Base-by-base conservation (phyloP, 2,888 invertebrate species). In the Drosophila quinaria region DNA sequence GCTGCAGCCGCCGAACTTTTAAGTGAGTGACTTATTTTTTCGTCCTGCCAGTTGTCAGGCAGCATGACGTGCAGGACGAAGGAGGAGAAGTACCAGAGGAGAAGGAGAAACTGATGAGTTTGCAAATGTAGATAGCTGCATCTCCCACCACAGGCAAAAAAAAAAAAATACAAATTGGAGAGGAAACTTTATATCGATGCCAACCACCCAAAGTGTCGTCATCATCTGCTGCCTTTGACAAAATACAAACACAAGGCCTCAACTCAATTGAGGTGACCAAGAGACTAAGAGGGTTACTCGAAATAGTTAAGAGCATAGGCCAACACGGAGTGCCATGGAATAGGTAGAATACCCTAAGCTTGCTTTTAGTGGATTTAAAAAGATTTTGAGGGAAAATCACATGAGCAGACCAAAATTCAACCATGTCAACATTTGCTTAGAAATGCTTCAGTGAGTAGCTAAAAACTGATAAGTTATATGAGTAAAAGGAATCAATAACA, bases 1-100 rank as follows among this genome's bases (percentile, higher is more conserved):
- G 84, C 76, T 86, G 81, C 87, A 67, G 70, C 41, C 70, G 70
- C 85, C 67, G 68, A 86, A 86, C 90, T 86, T 86, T 90, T 86
- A 86, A 86, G 88, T 86, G 86, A 86, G 88, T 89, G 90, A 86
- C 90, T 86, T 86, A 79, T 85, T 88, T 86, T 87, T 74, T 60
- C 63, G 46, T 62, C 42, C 50, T 71, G 65, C 62, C 59, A 60
- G 69, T 54, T 71, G 51, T 59, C 72, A 52, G 72, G 51, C 74
- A 70, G 63, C 76, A 31, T 68, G 80, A 68, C 70, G 66, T 44
- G 62, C 58, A 3, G n/a, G 6, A 10, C 4, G 37, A 2, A 8
- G 22, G 13, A 13, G 69, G 17, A 29, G 9, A 22, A 29, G 19
- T n/a, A 44, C 10, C n/a, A 42, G 13, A 11, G 33, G 22, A 29